Evolutionary conservation across 2,113 vertebrate genomes (phyloP).

Genomic region (Suncus etruscus): DNA sequence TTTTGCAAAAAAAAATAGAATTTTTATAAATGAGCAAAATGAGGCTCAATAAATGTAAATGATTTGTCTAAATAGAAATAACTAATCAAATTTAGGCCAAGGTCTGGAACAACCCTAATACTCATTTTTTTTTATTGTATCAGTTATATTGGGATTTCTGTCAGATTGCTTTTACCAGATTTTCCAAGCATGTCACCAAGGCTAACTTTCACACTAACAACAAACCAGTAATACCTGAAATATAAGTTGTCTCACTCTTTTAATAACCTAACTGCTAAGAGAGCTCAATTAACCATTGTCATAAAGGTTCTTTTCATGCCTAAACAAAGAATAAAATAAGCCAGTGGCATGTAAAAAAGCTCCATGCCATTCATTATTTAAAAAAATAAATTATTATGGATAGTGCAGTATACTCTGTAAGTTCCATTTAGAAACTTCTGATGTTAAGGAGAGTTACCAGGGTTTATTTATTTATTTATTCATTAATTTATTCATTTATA

Average conservation of each 20-base stretch:
- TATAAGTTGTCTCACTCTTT: neutral
- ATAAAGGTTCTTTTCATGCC: neutral
- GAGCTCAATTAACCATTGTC: neutral
- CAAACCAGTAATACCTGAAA: neutral
- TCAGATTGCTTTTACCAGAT: neutral
- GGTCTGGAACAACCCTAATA: neutral
- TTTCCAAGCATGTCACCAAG: neutral
- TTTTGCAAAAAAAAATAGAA: neutral
- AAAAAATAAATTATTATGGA: neutral
- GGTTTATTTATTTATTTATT: too few relatives aligned
- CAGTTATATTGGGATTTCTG: neutral
- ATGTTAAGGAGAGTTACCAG: too few relatives aligned
- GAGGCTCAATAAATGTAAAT: neutral
- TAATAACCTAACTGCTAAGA: neutral
- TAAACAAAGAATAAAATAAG: neutral
- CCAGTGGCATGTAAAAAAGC: neutral
- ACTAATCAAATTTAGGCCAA: neutral
- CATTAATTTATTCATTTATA: too few relatives aligned
- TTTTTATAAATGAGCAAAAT: conserved; percentile 20
- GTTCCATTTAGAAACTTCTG: too few relatives aligned
- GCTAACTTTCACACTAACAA: neutral
- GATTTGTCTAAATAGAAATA: neutral
- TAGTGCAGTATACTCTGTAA: too few relatives aligned
- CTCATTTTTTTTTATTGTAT: neutral
- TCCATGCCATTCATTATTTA: neutral